Percentiles rank a stretch among this genome's conserved stretches.
Conservation (phyloP, 2,113 vertebrate genomes). For the Embiotoca jacksoni region DNA sequence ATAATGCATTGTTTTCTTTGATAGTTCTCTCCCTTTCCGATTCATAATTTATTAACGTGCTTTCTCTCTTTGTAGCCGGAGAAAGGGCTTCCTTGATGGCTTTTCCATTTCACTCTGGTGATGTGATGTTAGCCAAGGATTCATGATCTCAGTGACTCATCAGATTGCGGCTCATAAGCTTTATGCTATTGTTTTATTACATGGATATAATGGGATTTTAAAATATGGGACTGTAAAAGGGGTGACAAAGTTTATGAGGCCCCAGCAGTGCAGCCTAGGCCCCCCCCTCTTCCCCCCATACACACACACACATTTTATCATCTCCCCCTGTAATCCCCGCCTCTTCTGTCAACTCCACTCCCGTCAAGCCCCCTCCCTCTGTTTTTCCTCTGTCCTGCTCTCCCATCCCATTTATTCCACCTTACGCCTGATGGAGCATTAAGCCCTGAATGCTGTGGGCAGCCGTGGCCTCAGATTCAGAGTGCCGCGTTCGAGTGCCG, state of each 20-base stretch:
- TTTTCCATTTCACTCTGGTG: conserved; percentile 57
- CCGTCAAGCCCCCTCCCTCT: conserved; percentile 62
- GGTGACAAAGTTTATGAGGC: conserved; percentile 17
- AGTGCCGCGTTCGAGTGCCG: conserved; percentile 41
- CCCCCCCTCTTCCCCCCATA: not conserved
- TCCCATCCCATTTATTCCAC: conserved; percentile 78
- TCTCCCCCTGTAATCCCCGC: conserved; percentile 70
- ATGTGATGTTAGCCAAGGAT: not conserved
- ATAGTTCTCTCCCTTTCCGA: conserved; percentile 5
- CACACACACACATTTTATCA: conserved; percentile 46
- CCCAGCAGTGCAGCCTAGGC: not conserved
- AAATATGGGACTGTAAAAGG: not conserved
- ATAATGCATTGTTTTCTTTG: conserved; percentile 25
- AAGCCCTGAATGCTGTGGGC: conserved; percentile 62
- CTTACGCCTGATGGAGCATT: conserved; percentile 80
- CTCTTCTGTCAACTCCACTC: conserved; percentile 56
- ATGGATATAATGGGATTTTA: not conserved
- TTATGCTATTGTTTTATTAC: not conserved
- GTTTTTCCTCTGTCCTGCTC: conserved; percentile 60
- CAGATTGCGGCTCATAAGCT: not conserved
- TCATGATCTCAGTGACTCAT: conserved; percentile 41
- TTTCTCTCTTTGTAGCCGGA: conserved; percentile 9
- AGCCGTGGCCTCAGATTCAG: conserved; percentile 59
- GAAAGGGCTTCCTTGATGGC: conserved; percentile 26
- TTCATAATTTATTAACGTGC: conserved; percentile 56